A percentile compares a stretch with the other conserved stretches of the same genome.
These are phyloP conservation scores for Sweltsa coloradensis DNA, from an alignment of 1,140 invertebrate genomes.

Conservation along the genomic window DNA sequence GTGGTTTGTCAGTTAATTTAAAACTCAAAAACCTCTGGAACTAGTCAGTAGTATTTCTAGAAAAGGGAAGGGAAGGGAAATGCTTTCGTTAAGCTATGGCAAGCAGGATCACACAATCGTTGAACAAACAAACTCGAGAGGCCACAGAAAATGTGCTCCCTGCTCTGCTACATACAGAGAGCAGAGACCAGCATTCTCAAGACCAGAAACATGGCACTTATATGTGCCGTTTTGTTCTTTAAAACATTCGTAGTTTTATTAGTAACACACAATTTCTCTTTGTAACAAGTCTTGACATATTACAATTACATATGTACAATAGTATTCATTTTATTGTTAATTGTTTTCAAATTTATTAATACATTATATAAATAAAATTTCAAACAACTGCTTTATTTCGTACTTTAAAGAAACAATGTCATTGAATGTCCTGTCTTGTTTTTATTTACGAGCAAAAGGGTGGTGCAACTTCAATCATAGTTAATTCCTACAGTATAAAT, in stretches of 20 bases:
- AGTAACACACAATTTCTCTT: conserved; percentile 9
- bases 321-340: neutral
- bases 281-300: conserved; percentile 11
- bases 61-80: too few species aligned
- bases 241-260: conserved; percentile 11
- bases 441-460: neutral
- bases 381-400: neutral
- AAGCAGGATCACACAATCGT: neutral
- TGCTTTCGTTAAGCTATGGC: neutral
- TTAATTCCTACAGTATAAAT: too few species aligned
- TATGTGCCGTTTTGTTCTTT: neutral
- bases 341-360: neutral
- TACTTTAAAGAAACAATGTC: neutral
- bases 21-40: too few species aligned
- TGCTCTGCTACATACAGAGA: neutral
- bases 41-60: too few species aligned
- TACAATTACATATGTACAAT: conserved; percentile 7
- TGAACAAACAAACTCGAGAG: neutral
- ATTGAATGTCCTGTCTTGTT: neutral
- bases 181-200: neutral
- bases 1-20: too few species aligned
- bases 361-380: neutral
- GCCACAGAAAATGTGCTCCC: neutral
- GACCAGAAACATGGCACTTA: neutral
- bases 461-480: neutral